Base-by-base conservation (phyloP, 2,888 invertebrate genomes). In the Copidosoma aretas region DNA sequence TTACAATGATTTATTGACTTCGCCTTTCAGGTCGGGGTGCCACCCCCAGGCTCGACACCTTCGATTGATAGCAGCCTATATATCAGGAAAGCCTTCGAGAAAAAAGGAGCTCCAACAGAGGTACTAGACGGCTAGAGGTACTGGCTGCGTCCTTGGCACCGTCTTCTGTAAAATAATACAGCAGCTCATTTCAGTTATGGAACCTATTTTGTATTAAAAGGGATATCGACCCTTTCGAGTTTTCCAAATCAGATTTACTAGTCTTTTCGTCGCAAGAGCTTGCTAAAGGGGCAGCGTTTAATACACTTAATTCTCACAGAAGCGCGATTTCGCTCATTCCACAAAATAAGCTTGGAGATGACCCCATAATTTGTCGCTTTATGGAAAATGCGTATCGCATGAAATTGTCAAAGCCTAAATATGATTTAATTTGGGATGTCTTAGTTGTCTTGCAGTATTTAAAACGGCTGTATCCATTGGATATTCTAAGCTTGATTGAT, bases 341-440 rank as follows among this genome's bases (percentile, higher is more conserved):
- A 56, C 25, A 15, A 15, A 3, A 56, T 14, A 25, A 25, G 25
- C 3, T 56, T 10, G 14, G n/a, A 12, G 19, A 14, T 10, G 56
- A 56, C 14, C 15, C 2, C 4, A 2, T 32, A 17, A 19, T 56
- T 25, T 5, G 17, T 5, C 14, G 56, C 2, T 56, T 56, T 17
- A n/a, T 56, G 10, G 25, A 25, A 56, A 8, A 25, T 17, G 56
- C 25, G 14, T 56, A n/a, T 17, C 14, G 25, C 10, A n/a, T 15
- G 17, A 56, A 19, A 32, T 25, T 25, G 5, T 3, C 17, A 1
- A 56, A 56, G 25, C 56, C 25, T 12, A 56, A 32, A 15, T 56
- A 56, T 32, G 56, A 56, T 17, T 17, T 5, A n/a, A 25, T 32
- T 15, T 56, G 56, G 56, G 32, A 56, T 56, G 32, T 32, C 14